A percentile compares a stretch with the other conserved stretches of the same genome.
phyloP scores from a whole-genome alignment of 2,797 vertebrate species.

The Gephyroberyx darwinii region DNA sequence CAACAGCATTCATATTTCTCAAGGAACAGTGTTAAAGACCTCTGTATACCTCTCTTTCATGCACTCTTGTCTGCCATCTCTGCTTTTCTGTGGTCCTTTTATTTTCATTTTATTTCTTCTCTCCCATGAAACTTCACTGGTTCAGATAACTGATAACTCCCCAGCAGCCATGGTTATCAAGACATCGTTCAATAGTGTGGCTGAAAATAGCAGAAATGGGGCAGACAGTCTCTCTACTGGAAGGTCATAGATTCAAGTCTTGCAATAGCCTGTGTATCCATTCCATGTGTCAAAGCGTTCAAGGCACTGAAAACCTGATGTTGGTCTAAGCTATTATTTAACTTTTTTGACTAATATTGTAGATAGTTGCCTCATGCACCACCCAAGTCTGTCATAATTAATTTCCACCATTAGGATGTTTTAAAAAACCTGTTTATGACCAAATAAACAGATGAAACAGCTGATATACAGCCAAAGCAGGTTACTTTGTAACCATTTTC shows the following conservation, averaged over 20 bases:
- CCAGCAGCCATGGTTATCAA: constrained; percentile 56
- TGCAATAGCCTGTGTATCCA: constrained; percentile 9
- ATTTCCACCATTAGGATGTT: no score
- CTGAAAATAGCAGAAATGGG: constrained; percentile 55
- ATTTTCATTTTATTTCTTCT: constrained; percentile 60
- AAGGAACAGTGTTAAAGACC: constrained; percentile 45
- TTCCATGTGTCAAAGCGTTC: no score
- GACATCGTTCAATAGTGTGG: constrained; percentile 48
- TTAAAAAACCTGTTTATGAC: no score
- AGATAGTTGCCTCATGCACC: no score
- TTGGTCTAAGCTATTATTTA: no score
- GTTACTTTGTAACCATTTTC: no score
- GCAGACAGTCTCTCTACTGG: constrained; percentile 54
- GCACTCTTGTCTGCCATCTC: constrained; percentile 57
- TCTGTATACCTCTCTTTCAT: constrained; percentile 48
- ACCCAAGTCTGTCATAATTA: no score
- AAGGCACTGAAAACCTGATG: no score
- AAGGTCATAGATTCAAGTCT: constrained; percentile 43
- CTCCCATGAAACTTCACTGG: constrained; percentile 49
- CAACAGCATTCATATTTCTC: constrained; percentile 40
- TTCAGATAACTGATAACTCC: constrained; percentile 58
- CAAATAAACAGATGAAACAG: no score
- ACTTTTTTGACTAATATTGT: no score
- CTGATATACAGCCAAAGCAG: no score
- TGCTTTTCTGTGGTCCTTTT: constrained; percentile 54